phyloP scores from a whole-genome alignment of 2,888 invertebrate genomes.

The Sialis lutaria region DNA sequence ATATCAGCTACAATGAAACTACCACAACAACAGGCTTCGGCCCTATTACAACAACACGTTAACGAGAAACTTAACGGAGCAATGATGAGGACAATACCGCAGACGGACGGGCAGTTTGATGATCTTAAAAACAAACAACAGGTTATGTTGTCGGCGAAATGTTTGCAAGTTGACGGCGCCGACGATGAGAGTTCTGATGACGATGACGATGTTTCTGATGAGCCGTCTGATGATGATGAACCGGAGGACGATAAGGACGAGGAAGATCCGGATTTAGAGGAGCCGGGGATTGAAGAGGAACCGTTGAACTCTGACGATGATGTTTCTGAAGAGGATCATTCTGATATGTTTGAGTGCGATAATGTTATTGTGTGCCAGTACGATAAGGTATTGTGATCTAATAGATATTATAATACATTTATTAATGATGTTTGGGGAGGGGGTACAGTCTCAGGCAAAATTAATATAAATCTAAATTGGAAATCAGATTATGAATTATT shows the following conservation, averaged over 20 bases:
- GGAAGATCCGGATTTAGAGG: conserved; percentile 30
- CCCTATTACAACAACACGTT: conserved; percentile 75
- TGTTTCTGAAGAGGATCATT: conserved; percentile 89
- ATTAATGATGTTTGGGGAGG: too few species aligned
- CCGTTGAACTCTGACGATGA: conserved; percentile 94
- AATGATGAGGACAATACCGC: conserved; percentile 8
- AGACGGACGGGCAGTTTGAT: conserved; percentile 19
- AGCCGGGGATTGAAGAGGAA: conserved; percentile 42
- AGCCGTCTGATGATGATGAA: conserved; percentile 40
- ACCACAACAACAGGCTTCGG: conserved; percentile 64
- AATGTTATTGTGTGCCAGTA: conserved; percentile 99
- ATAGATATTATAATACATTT: neutral
- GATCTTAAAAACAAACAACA: too few species aligned
- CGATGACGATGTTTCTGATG: conserved; percentile 55
- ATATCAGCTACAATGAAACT: conserved; percentile 80
- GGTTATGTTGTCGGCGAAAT: conserved; percentile 4
- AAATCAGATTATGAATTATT: too few species aligned
- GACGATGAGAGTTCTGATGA: conserved; percentile 47
- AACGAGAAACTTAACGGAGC: conserved; percentile 54
- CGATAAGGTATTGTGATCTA: conserved; percentile 63
- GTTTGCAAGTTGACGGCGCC: conserved; percentile 32
- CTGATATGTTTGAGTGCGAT: conserved; percentile 94
- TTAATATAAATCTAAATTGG: too few species aligned
- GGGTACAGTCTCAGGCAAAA: too few species aligned
- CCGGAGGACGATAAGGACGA: conserved; percentile 47